Evolutionary conservation across 2,113 vertebrate genomes (phyloP), one percentile per base, ranked within the genome.

Genomic region (Otocyon megalotis): DNA sequence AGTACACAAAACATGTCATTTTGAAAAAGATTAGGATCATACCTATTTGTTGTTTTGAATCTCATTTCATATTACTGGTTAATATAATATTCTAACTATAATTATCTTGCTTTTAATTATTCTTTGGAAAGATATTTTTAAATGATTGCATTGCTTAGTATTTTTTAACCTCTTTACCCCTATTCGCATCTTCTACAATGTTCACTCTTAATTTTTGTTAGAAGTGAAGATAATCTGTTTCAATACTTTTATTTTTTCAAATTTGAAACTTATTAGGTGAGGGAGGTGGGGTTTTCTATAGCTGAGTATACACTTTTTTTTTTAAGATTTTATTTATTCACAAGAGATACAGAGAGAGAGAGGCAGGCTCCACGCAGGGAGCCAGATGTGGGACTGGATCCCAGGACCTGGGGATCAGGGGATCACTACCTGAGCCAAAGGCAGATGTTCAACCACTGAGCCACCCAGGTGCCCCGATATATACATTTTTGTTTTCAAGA

Each of bases 71-170:
- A 17, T 69, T 56, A 72, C 8, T 48, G 65, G 54, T 24, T 79
- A 83, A 83, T 65, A 71, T 9, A 56, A 92, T 79, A 94, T 69
- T 69, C 83, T 96, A 65, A 92, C 22, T 56, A 79, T 84, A 92
- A 65, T 93, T 10, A n/a, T 71, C 65, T 95, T 71, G 43, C 58
- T 82, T 11, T 93, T 85, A 79, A 43, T 82, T 95, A 56, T 48
- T 88, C 71, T 71, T 71, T 94, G 50, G 11, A 67, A 54, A 84
- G 28, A 79, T 9, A 62, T 20, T 80, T 71, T 83, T 32, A 32
- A 74, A 50, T 35, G 20, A 28, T 56, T 53, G 17, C 13, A 16
- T 19, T 26, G 37, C 35, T 80, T 76, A 9, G 13, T 69, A 56
- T 82, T 53, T 63, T 88, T 94, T 22, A 82, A 37, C 32, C 30